phyloP scores from a whole-genome alignment of 1,140 invertebrate genomes.

The Fopius arisanus region DNA sequence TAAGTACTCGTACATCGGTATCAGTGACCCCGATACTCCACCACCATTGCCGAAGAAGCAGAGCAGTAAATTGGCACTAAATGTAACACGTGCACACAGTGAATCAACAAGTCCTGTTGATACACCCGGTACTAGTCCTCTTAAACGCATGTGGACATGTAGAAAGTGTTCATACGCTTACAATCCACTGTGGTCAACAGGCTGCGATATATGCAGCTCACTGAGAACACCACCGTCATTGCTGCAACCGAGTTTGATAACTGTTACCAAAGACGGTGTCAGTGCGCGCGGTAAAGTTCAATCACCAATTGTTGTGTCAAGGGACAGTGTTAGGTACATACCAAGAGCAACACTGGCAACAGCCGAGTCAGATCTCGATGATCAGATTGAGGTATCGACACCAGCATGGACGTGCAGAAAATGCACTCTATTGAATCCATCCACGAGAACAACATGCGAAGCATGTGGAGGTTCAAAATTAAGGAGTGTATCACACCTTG shows the following conservation, averaged over 20 bases:
- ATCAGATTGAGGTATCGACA: constrained; percentile 50
- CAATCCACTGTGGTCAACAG: constrained; percentile 79
- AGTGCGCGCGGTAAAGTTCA: constrained; percentile 48
- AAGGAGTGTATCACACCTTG: constrained; percentile 70
- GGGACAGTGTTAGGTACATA: constrained; percentile 63
- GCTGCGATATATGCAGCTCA: constrained; percentile 82
- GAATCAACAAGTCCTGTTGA: constrained; percentile 58
- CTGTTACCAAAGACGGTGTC: constrained; percentile 69
- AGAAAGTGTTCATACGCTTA: constrained; percentile 87
- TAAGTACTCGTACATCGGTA: constrained; percentile 70
- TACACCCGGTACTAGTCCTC: constrained; percentile 49
- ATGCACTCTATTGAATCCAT: constrained; percentile 84
- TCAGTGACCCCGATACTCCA: constrained; percentile 64
- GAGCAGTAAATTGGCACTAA: constrained; percentile 48
- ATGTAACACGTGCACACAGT: constrained; percentile 55
- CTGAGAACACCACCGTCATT: constrained; percentile 70
- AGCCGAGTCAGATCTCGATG: constrained; percentile 55
- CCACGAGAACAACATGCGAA: constrained; percentile 74
- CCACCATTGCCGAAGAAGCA: constrained; percentile 62
- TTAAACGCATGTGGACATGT: constrained; percentile 85
- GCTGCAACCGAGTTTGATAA: constrained; percentile 74
- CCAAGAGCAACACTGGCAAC: constrained; percentile 64
- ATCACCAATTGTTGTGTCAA: constrained; percentile 58
- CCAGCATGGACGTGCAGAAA: constrained; percentile 85
- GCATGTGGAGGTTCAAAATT: constrained; percentile 85